phyloP scores from a whole-genome alignment of 2,113 vertebrate genomes.

The Muscicapa adusta region DNA sequence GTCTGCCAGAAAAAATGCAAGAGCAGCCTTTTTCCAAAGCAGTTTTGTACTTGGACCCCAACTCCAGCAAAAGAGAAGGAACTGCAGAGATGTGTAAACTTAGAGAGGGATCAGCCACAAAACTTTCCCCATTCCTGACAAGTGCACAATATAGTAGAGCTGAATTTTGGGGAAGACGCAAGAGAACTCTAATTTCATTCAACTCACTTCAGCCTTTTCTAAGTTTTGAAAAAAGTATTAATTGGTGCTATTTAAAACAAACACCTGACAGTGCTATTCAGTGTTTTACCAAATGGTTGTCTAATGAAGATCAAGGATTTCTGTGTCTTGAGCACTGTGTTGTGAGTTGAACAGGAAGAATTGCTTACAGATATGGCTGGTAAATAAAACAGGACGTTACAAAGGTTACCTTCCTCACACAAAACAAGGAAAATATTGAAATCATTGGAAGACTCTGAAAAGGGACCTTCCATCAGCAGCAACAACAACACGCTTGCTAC shows the following conservation, averaged over 20 bases:
- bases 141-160: neutral
- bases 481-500: neutral
- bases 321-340: neutral
- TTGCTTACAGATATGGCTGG: neutral
- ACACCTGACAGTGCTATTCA: neutral
- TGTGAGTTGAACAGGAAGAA: neutral
- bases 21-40: neutral
- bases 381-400: neutral
- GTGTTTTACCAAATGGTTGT: neutral
- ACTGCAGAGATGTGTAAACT: neutral
- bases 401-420: neutral
- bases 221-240: neutral
- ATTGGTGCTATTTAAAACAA: neutral
- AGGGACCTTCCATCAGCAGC: neutral
- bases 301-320: neutral
- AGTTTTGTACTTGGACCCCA: neutral
- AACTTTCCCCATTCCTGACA: neutral
- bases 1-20: conserved; percentile 14
- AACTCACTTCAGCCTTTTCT: neutral
- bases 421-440: neutral
- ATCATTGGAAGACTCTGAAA: neutral
- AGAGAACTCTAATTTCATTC: neutral
- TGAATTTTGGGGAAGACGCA: neutral
- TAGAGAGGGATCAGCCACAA: neutral
- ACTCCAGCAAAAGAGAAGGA: neutral